Conservation (phyloP, 2,888 invertebrate species). For the Zootermopsis nevadensis region DNA sequence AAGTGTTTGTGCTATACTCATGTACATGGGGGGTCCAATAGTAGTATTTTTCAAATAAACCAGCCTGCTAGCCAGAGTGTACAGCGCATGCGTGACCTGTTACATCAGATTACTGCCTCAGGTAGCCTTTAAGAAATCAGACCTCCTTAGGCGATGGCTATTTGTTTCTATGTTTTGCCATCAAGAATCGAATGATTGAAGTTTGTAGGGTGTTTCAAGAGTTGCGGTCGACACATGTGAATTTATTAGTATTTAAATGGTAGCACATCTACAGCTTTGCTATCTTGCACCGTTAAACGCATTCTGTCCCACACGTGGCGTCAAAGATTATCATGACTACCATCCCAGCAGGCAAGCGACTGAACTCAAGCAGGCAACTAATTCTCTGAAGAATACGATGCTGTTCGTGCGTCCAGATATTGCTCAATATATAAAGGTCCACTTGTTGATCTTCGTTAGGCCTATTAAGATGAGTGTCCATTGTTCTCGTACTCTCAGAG, state of each 20-base stretch:
- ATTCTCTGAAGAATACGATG: no score
- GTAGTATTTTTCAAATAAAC: constrained; percentile 35
- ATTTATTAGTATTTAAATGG: neutral
- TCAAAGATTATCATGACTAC: neutral
- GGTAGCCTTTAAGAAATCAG: constrained; percentile 44
- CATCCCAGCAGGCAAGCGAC: no score
- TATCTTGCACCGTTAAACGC: neutral
- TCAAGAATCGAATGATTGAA: constrained; percentile 30
- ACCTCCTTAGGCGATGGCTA: constrained; percentile 46
- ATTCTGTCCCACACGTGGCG: neutral
- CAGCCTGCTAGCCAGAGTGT: neutral
- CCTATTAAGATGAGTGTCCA: no score
- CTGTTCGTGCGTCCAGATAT: no score
- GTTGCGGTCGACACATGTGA: neutral
- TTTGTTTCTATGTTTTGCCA: constrained; percentile 15
- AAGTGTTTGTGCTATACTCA: constrained; percentile 24
- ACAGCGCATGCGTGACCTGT: constrained; percentile 44
- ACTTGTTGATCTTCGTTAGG: no score
- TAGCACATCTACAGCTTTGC: neutral
- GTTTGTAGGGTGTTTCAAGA: constrained; percentile 18
- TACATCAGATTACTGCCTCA: constrained; percentile 48
- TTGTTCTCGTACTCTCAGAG: no score
- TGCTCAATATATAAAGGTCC: no score
- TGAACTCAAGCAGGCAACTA: no score
- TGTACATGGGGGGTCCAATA: constrained; percentile 47